Base-by-base conservation (phyloP, 2,888 invertebrate species). In the Conops quadrifasciatus region DNA sequence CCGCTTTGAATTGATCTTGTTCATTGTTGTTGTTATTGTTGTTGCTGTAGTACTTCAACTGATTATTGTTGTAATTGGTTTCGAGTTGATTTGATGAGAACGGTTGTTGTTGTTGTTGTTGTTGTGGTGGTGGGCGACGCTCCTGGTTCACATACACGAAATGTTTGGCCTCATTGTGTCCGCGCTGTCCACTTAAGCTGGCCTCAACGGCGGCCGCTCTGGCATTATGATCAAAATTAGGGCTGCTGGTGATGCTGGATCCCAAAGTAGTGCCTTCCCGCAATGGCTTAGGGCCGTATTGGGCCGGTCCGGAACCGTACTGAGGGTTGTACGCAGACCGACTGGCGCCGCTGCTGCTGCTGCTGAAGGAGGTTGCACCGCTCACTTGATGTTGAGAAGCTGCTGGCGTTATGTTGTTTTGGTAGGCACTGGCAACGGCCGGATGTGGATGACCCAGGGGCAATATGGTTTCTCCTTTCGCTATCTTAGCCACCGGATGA, bases 401-500 rank as follows among this genome's bases (percentile, higher is more conserved):
- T 16, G 67, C 53, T 13, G 67, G 69, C 0, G 78, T 78, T 71
- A 77, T 80, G 56, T 77, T 76, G 70, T 73, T 78, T 64, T 70
- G 73, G 56, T 82, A 83, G 58, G 82, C 83, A n/a, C 78, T 67
- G 13, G 83, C 82, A 13, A 83, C 80, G 0, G 83, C 82, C 0
- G 83, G 82, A 77, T 83, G 82, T 1, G 82, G 83, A 74, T 83
- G 83, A 1, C 81, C 81, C 2, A 83, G 74, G 0, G 83, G 80
- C 49, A 83, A 74, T 9, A 86, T 78, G 0, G 83, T 80, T 72
- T 86, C 86, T 1, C 86, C 84, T 75, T 85, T 87, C 58, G 89
- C 88, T 43, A 86, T 85, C 78, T 89, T 89, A 15, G 89, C 88
- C 21, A 88, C 86, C 0, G 90, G 90, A 74, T 89, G 88, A 74